phyloP scores from a whole-genome alignment of 2,888 invertebrate species.

The Drosophila infuscata region DNA sequence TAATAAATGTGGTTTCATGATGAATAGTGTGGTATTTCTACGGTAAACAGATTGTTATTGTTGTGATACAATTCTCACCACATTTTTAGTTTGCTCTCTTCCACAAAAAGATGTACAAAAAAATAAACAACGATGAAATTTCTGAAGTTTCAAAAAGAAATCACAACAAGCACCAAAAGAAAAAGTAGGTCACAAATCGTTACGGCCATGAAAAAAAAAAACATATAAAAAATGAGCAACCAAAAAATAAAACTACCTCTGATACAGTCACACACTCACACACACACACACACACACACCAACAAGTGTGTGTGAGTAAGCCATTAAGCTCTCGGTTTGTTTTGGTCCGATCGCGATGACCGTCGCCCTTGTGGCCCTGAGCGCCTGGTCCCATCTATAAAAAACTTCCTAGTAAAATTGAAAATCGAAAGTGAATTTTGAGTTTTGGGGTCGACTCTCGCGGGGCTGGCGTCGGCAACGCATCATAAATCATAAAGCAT shows the following conservation, averaged over 20 bases:
- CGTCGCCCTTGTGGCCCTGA: constrained; percentile 55
- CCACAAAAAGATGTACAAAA: background rate
- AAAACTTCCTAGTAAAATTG: constrained; percentile 75
- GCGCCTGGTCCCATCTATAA: constrained; percentile 76
- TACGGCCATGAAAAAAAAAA: constrained; percentile 38
- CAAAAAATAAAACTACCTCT: constrained; percentile 9
- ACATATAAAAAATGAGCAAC: constrained; percentile 7
- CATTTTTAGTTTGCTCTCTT: background rate
- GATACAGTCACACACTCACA: background rate
- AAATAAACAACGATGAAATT: background rate
- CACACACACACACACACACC: background rate
- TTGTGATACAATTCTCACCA: background rate
- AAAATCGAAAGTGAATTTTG: constrained; percentile 76
- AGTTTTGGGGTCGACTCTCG: constrained; percentile 10
- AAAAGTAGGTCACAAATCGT: constrained; percentile 65
- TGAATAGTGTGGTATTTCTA: background rate
- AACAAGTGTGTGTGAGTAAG: constrained; percentile 37
- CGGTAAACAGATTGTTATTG: background rate
- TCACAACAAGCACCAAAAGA: constrained; percentile 10
- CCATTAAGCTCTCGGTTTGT: constrained; percentile 27
- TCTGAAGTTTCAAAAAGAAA: background rate
- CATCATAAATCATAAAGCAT: constrained; percentile 74
- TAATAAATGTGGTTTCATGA: background rate
- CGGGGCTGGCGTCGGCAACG: background rate
- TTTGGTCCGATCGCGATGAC: constrained; percentile 24